phyloP scores from a whole-genome alignment of 1,140 invertebrate species.

The Stenopsyche tienmushanensis region DNA sequence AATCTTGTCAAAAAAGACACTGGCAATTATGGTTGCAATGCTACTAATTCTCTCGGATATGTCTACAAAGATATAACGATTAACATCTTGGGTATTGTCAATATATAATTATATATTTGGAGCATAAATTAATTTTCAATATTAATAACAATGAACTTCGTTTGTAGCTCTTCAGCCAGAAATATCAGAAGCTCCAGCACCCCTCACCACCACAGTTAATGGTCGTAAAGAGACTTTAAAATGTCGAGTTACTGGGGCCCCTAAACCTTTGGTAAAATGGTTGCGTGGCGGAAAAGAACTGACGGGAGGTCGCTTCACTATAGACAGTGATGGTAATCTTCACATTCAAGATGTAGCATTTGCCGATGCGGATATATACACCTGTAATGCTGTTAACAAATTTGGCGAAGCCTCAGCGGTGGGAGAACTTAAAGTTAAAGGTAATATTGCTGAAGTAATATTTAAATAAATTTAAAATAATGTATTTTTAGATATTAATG shows the following conservation, averaged over 20 bases:
- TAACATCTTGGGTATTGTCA: conserved; percentile 83
- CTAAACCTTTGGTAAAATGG: conserved; percentile 94
- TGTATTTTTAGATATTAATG: background rate
- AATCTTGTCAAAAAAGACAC: conserved; percentile 87
- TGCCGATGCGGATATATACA: conserved; percentile 85
- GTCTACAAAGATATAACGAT: conserved; percentile 97
- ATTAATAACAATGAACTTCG: background rate
- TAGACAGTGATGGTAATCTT: conserved; percentile 77
- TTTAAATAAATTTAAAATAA: no score
- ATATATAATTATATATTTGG: background rate
- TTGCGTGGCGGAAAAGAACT: conserved; percentile 76
- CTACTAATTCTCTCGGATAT: conserved; percentile 96
- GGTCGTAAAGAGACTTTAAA: conserved; percentile 79
- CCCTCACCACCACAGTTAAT: conserved; percentile 77
- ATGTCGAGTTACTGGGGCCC: conserved; percentile 94
- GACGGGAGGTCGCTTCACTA: conserved; percentile 79
- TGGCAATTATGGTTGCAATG: conserved; percentile 98
- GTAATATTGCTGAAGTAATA: conserved; percentile 48
- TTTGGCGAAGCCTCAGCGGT: conserved; percentile 77
- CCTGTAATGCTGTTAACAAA: conserved; percentile 91
- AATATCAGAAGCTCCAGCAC: conserved; percentile 79
- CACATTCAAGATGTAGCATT: conserved; percentile 81
- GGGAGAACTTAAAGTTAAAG: conserved; percentile 80
- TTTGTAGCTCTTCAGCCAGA: conserved; percentile 81
- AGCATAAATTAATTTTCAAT: background rate